phyloP scores from a whole-genome alignment of 2,797 vertebrate species.

The Loriculus beryllinus region DNA sequence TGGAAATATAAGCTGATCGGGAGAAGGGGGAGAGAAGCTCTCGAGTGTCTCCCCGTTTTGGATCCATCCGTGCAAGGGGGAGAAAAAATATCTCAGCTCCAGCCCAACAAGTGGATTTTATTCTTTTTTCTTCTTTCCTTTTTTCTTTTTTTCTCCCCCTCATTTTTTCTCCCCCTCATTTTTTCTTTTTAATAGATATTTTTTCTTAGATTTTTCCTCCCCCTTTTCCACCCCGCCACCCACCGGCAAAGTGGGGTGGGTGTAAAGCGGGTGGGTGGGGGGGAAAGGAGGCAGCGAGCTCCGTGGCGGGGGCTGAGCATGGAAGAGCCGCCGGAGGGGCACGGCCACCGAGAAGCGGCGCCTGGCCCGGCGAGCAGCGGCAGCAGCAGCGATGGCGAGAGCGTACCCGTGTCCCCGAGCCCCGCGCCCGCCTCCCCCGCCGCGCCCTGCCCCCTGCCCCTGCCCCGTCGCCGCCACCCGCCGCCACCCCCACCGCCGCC shows the following conservation, averaged over 20 bases:
- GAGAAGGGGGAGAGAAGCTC: not conserved
- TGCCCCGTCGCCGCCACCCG: constrained; percentile 81
- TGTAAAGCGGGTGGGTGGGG: constrained; percentile 38
- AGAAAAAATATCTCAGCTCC: not conserved
- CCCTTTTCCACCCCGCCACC: constrained; percentile 61
- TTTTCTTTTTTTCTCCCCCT: too few species aligned
- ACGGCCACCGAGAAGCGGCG: constrained; percentile 76
- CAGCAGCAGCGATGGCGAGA: constrained; percentile 85
- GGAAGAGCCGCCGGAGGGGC: constrained; percentile 88
- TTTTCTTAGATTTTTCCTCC: not conserved
- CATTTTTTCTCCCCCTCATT: too few species aligned
- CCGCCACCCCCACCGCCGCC: constrained; percentile 81
- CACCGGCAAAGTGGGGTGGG: constrained; percentile 71
- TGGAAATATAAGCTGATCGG: constrained; percentile 23
- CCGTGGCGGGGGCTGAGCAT: constrained; percentile 78
- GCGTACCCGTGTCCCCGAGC: constrained; percentile 85
- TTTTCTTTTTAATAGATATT: not conserved
- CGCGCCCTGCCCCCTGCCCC: constrained; percentile 64
- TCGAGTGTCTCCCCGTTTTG: not conserved
- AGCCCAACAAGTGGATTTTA: constrained; percentile 51
- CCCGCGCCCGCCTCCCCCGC: constrained; percentile 82
- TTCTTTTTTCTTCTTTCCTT: not conserved
- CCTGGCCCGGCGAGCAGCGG: constrained; percentile 72
- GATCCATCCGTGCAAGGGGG: not conserved
- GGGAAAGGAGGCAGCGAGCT: constrained; percentile 60